Percentiles rank a stretch among this genome's conserved stretches.
These are phyloP conservation scores for Pyrgilauda ruficollis DNA, from an alignment of 2,113 vertebrate species.

Conservation along the genomic window DNA sequence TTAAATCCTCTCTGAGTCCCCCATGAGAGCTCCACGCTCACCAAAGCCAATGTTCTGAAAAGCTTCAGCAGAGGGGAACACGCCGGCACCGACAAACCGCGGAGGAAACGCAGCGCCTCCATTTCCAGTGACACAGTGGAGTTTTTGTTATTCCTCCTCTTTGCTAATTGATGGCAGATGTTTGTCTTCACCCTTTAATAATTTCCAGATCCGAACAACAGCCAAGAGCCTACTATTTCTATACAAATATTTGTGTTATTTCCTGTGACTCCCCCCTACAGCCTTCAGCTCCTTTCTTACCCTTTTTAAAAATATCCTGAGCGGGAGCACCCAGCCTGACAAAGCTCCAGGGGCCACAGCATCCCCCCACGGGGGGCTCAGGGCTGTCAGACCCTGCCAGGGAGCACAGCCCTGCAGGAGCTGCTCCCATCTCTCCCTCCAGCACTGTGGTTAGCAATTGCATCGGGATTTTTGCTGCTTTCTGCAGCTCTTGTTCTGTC, in stretches of 20 bases:
- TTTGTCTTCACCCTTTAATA: conserved; percentile 68
- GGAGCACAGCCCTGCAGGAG: background rate
- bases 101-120: background rate
- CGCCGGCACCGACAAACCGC: background rate
- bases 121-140: conserved; percentile 20
- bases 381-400: background rate
- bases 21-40: background rate
- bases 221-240: conserved; percentile 64
- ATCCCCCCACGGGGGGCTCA: background rate
- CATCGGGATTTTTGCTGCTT: background rate
- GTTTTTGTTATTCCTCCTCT: conserved; percentile 62
- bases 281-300: conserved; percentile 25
- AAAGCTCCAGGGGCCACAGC: background rate
- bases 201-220: conserved; percentile 67
- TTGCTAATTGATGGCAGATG: conserved; percentile 75
- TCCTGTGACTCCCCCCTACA: conserved; percentile 55
- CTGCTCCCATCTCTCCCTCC: background rate
- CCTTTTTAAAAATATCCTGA: background rate
- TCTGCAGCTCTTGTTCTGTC: background rate
- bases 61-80: background rate
- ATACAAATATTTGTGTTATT: conserved; percentile 71
- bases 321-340: fast-evolving
- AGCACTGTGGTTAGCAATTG: fast-evolving
- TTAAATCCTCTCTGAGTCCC: background rate
- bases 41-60: background rate